Conservation (phyloP, 2,888 invertebrate species). For the Ichneumoninae sp. region DNA sequence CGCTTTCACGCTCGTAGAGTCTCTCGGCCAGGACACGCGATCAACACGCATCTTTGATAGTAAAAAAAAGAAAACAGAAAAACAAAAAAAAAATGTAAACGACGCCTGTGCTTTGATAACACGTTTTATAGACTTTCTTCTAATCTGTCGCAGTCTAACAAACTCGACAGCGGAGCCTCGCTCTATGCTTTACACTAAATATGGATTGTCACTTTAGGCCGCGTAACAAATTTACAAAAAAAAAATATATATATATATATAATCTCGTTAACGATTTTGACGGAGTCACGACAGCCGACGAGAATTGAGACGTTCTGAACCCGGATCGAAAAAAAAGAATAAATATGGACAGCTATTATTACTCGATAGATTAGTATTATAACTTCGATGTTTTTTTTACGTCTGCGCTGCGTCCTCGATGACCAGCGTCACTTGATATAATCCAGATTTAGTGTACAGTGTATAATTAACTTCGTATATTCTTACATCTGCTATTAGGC, state of each 20-base stretch:
- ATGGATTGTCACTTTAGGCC: conserved; percentile 54
- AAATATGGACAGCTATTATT: conserved; percentile 43
- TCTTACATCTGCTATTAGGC: conserved; percentile 74
- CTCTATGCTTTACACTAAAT: conserved; percentile 78
- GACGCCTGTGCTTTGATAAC: conserved; percentile 69
- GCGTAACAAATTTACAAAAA: conserved; percentile 25
- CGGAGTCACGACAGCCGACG: conserved; percentile 48
- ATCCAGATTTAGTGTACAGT: conserved; percentile 79
- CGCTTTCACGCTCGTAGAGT: conserved; percentile 73
- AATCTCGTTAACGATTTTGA: conserved; percentile 13
- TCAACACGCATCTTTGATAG: conserved; percentile 28
- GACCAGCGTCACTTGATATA: conserved; percentile 53
- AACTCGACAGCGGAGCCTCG: conserved; percentile 31
- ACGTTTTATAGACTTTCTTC: conserved; percentile 73
- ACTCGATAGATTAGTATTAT: conserved; percentile 53
- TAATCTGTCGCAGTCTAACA: conserved; percentile 40
- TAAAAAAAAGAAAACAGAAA: conserved; percentile 33
- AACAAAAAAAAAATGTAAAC: conserved; percentile 40
- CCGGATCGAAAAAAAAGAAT: conserved; percentile 10
- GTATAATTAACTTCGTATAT: conserved; percentile 75
- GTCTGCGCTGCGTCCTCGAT: conserved; percentile 46
- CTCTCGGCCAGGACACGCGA: conserved; percentile 53
- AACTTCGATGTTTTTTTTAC: conserved; percentile 45
- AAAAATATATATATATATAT: not conserved
- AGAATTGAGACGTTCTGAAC: conserved; percentile 24